phyloP scores from a whole-genome alignment of 2,888 invertebrate species.

The Globia sparganii region DNA sequence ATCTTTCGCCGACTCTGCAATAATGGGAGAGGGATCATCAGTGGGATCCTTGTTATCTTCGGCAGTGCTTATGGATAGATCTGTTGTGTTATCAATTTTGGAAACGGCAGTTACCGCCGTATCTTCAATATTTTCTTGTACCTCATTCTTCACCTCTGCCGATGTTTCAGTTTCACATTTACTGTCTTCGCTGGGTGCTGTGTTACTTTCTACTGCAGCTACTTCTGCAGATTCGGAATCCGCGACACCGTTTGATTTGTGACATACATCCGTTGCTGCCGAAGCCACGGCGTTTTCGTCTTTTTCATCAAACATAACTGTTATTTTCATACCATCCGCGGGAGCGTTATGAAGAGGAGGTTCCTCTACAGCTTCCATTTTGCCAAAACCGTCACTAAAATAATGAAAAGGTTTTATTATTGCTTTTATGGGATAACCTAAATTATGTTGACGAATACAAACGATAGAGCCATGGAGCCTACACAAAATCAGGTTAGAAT shows the following conservation, averaged over 20 bases:
- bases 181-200: conserved; percentile 46
- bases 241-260: conserved; percentile 83
- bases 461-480: conserved; percentile 2
- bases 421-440: conserved; percentile 64
- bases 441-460: conserved; percentile 58
- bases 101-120: conserved; percentile 25
- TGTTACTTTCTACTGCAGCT: conserved; percentile 51
- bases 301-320: conserved; percentile 68
- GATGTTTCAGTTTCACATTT: conserved; percentile 47
- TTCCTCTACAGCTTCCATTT: conserved; percentile 74
- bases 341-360: conserved; percentile 70
- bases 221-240: conserved; percentile 68
- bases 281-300: conserved; percentile 64
- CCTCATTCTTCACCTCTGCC: conserved; percentile 33
- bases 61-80: conserved; percentile 18
- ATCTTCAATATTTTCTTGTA: conserved; percentile 39
- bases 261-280: conserved; percentile 77
- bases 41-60: conserved; percentile 21
- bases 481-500: background rate
- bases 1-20: conserved; percentile 55
- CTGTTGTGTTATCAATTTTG: conserved; percentile 41
- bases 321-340: conserved; percentile 74
- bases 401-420: conserved; percentile 51
- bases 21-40: conserved; percentile 14
- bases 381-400: conserved; percentile 57